phyloP scores from a whole-genome alignment of 2,888 invertebrate genomes.

The Lasiommata megera region DNA sequence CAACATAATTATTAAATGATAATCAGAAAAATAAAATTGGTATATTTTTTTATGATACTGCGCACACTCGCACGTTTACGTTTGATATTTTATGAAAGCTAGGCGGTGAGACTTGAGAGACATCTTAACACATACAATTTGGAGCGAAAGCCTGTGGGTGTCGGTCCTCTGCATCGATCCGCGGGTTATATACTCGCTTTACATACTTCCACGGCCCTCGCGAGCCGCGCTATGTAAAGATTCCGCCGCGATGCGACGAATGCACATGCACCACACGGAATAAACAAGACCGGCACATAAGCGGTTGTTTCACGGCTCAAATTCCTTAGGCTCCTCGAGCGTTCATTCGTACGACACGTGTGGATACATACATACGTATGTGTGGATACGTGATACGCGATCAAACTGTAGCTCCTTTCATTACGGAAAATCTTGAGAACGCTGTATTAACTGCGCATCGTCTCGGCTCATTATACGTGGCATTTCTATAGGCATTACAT shows the following conservation, averaged over 20 bases:
- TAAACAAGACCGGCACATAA: constrained; percentile 39
- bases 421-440: constrained; percentile 20
- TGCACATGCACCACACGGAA: constrained; percentile 67
- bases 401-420: constrained; percentile 26
- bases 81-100: constrained; percentile 4
- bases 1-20: too few species aligned
- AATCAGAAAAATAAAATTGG: too few species aligned
- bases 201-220: constrained; percentile 65
- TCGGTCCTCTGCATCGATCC: constrained; percentile 72
- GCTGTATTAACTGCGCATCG: constrained; percentile 15
- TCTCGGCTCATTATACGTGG: constrained; percentile 9
- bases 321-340: constrained; percentile 35
- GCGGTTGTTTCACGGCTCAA: constrained; percentile 35
- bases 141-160: constrained; percentile 44
- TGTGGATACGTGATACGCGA: constrained; percentile 31
- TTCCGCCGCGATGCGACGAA: constrained; percentile 76
- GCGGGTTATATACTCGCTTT: constrained; percentile 70
- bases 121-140: constrained; percentile 35
- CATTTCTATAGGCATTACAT: constrained; percentile 10
- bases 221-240: constrained; percentile 73
- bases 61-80: not conserved
- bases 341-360: constrained; percentile 25
- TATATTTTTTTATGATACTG: too few species aligned
- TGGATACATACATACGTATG: constrained; percentile 18
- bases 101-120: constrained; percentile 10